Evolutionary conservation across 2,888 invertebrate species (phyloP).

Genomic region (Cerceris rybyensis): DNA sequence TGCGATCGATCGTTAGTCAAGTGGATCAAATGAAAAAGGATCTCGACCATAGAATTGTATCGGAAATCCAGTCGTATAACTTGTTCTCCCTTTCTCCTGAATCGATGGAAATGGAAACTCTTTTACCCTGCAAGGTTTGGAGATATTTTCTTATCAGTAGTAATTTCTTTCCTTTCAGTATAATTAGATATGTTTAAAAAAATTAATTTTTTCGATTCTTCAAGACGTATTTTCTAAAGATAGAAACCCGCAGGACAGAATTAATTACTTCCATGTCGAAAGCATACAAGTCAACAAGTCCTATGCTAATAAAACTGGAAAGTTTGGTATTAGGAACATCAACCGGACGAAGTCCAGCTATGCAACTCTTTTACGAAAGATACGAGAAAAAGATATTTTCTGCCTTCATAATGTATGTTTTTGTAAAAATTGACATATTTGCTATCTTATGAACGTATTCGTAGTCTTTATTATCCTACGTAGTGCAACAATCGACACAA

Average conservation of each 20-base stretch:
- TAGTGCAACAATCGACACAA: too few relatives aligned
- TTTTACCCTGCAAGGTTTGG: conserved; percentile 69
- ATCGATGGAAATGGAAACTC: conserved; percentile 9
- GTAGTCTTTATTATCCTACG: not conserved
- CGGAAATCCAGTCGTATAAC: conserved; percentile 72
- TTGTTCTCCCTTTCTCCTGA: conserved; percentile 62
- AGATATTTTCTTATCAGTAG: not conserved
- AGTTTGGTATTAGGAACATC: conserved; percentile 91
- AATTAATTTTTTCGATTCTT: not conserved
- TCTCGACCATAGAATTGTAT: conserved; percentile 69
- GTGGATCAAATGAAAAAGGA: conserved; percentile 83
- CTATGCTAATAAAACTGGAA: conserved; percentile 93
- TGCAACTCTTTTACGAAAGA: conserved; percentile 89
- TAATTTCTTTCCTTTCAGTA: not conserved
- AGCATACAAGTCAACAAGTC: conserved; percentile 91
- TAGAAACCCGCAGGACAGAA: conserved; percentile 87
- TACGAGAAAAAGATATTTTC: conserved; percentile 93
- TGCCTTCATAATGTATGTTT: conserved; percentile 84
- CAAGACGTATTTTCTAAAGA: conserved; percentile 88
- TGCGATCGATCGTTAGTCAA: conserved; percentile 87
- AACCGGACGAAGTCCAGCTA: conserved; percentile 88
- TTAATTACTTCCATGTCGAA: conserved; percentile 87
- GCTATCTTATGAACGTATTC: not conserved
- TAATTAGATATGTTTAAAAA: not conserved
- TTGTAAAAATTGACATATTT: not conserved